Conservation (phyloP, 1,140 invertebrate genomes). For the Arion vulgaris region DNA sequence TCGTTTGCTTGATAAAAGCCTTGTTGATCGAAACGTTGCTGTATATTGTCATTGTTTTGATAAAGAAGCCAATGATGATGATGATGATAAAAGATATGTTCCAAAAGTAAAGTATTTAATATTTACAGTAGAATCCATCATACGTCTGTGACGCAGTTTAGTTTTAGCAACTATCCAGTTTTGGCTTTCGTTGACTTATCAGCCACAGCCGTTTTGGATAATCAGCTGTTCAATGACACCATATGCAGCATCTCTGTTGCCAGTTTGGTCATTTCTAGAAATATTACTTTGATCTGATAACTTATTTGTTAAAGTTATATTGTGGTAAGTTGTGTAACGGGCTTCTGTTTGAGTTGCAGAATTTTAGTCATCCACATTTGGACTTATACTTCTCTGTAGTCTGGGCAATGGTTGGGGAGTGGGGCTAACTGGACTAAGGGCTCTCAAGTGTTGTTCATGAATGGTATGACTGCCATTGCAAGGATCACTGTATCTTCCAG, state of each 20-base stretch:
- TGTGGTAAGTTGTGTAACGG: too few species aligned
- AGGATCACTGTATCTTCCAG: neutral
- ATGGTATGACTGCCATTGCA: neutral
- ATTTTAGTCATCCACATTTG: too few species aligned
- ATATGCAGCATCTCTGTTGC: neutral
- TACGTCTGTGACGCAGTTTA: constrained; percentile 28
- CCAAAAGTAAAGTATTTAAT: too few species aligned
- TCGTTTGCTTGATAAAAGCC: too few species aligned
- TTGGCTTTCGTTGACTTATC: neutral
- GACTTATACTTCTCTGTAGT: too few species aligned
- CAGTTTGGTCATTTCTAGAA: neutral
- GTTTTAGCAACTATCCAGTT: constrained; percentile 26
- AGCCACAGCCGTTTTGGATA: neutral
- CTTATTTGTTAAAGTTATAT: too few species aligned
- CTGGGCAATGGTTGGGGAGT: too few species aligned
- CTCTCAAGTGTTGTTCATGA: neutral
- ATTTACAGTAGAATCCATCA: neutral
- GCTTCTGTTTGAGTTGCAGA: too few species aligned
- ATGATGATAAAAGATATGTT: too few species aligned
- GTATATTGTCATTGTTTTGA: too few species aligned
- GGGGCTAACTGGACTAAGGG: neutral
- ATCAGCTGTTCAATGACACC: neutral
- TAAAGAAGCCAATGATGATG: too few species aligned
- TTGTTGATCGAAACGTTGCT: too few species aligned
- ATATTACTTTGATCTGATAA: neutral